Conservation (phyloP, 2,888 invertebrate species). For the Pantelozetes paolii region DNA sequence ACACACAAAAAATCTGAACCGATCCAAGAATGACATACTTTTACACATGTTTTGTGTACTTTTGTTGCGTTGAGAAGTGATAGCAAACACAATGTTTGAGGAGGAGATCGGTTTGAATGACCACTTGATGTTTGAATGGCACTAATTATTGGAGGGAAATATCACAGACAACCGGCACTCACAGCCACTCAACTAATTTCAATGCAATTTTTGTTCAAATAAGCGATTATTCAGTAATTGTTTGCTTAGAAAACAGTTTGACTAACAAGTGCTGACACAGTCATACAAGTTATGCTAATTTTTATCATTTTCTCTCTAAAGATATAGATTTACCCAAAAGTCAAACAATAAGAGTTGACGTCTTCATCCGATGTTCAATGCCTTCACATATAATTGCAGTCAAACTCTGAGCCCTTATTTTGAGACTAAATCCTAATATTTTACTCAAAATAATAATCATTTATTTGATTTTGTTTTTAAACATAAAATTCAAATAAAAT, state of each 20-base stretch:
- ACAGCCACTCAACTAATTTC: not conserved
- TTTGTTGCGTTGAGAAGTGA: not conserved
- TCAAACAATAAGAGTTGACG: conserved; percentile 10
- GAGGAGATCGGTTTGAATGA: conserved; percentile 13
- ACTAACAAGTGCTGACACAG: conserved; percentile 12
- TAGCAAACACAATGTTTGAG: not conserved
- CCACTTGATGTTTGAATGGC: conserved; percentile 26
- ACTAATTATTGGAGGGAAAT: conserved; percentile 20
- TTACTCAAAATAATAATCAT: not conserved
- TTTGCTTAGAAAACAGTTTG: not conserved
- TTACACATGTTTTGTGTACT: not conserved
- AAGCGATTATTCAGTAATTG: not conserved
- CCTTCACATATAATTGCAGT: not conserved
- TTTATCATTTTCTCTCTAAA: not conserved
- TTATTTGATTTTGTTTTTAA: too few species aligned
- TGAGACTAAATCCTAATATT: not conserved
- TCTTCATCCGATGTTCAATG: conserved; percentile 15
- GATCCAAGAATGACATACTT: not conserved
- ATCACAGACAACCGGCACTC: not conserved
- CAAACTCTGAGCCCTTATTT: not conserved
- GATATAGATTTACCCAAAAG: not conserved
- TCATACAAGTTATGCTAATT: conserved; percentile 9
- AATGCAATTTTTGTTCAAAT: conserved; percentile 1
- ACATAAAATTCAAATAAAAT: too few species aligned
- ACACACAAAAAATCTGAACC: not conserved